Base-by-base conservation (phyloP, 2,797 vertebrate genomes). In the Neoniphon sammara region DNA sequence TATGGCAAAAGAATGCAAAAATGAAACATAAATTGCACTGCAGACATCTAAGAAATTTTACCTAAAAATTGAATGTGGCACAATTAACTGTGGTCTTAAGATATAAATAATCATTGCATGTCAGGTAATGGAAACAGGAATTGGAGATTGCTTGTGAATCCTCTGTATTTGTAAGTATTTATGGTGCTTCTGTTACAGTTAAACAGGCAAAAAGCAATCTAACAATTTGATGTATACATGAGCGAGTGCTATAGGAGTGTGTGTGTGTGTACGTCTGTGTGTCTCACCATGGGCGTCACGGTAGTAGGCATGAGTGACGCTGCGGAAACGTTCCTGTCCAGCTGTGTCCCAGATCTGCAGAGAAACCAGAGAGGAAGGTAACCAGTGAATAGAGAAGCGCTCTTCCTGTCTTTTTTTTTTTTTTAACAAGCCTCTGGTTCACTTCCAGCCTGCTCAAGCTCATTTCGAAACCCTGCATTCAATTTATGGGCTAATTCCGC, bases 311-410 rank as follows among this genome's bases (percentile, higher is more conserved):
- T 97, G 96, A 34, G 96, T 97, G 75, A 97, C 95, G 0, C 96
- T 97, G 66, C 96, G 94, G 86, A 96, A 95, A 3, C 96, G 89
- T 81, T 97, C 96, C 90, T 96, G 96, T 75, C 96, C 96, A 0
- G 96, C 96, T 0, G 96, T 97, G 91, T 97, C 96, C 96, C 96
- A 97, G 83, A 97, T 96, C 96, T 97, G 90, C 52, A 83, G 79
- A 73, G 50, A n/a, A 78, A 77, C 61, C 66, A 75, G 34, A 66
- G 36, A 49, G 47, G 14, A 68, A 49, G 46, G 46, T 66, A 34
- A 75, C 77, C 71, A 77, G 11, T 25, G 34, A 57, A n/a, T 1
- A 56, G 25, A 73, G 44, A 0, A 47, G 57, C 39, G 20, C 18
- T 31, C 15, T 64, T 75, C 70, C 27, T 3, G 6, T 80, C 71